These are phyloP conservation scores for Odontesthes bonariensis DNA, from an alignment of 2,113 vertebrate species.

Conservation along the genomic window DNA sequence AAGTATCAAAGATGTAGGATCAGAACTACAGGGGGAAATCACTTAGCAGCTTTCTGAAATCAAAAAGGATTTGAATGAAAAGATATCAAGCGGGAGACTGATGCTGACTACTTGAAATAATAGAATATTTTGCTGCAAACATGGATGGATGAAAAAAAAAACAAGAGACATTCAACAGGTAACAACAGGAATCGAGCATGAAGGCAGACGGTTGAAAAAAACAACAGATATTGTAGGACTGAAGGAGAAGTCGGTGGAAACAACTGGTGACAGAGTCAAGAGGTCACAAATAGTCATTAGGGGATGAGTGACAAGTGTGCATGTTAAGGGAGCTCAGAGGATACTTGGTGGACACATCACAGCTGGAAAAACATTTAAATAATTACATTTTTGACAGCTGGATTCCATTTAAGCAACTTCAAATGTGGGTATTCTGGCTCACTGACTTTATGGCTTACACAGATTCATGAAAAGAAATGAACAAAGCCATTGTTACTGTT, in stretches of 20 bases:
- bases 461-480: not conserved
- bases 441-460: not conserved
- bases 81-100: not conserved
- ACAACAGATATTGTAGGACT: conserved; percentile 4
- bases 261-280: conserved; percentile 9
- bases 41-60: not conserved
- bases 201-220: not conserved
- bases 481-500: not conserved
- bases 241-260: not conserved
- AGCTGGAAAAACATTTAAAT: not conserved
- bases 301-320: conserved; percentile 12
- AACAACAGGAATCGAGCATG: conserved; percentile 3
- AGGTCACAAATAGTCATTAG: conserved; percentile 6
- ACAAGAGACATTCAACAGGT: not conserved
- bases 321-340: not conserved
- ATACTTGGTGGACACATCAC: not conserved
- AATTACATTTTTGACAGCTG: not conserved
- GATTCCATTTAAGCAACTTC: not conserved
- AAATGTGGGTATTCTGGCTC: not conserved
- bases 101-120: conserved; percentile 4
- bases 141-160: not conserved
- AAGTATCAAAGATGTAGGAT: conserved; percentile 12
- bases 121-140: conserved; percentile 5
- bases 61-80: no score
- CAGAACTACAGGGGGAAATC: not conserved